phyloP scores from a whole-genome alignment of 2,113 vertebrate species.

The Neolamprologus toae region DNA sequence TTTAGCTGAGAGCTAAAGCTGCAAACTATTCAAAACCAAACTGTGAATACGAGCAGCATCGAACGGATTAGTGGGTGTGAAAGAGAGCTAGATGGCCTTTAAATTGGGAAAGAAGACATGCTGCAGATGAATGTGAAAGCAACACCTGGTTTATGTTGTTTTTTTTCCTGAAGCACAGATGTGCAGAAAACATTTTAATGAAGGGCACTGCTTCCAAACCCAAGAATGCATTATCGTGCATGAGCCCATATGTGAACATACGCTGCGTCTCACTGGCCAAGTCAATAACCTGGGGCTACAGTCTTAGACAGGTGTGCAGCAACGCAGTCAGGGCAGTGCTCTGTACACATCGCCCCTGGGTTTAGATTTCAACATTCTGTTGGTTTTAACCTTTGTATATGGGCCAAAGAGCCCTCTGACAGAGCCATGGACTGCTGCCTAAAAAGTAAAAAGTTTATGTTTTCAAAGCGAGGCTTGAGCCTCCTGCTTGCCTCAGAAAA shows the following conservation, averaged over 20 bases:
- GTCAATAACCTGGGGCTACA: conserved; percentile 37
- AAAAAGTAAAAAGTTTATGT: neutral
- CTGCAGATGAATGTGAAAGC: neutral
- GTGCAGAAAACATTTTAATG: neutral
- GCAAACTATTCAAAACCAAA: neutral
- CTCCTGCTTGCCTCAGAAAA: neutral
- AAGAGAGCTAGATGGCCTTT: neutral
- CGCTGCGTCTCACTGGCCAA: neutral
- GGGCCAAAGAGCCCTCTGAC: conserved; percentile 1
- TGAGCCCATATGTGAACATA: conserved; percentile 22
- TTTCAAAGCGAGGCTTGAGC: neutral
- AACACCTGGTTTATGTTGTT: conserved; percentile 12
- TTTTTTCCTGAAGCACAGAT: neutral
- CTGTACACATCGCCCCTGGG: conserved; percentile 27
- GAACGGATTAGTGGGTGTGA: neutral
- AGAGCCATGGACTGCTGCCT: neutral
- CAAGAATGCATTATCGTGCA: neutral
- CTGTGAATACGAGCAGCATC: neutral
- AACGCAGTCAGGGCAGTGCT: neutral
- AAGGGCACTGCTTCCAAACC: neutral
- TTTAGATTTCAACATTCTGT: conserved; percentile 11
- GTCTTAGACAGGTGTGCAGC: conserved; percentile 65
- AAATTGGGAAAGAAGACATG: neutral
- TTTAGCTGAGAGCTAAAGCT: neutral
- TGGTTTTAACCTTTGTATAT: conserved; percentile 20